Evolutionary conservation across 1,140 invertebrate genomes (phyloP).

Genomic region (Leptonema lineaticorne): DNA sequence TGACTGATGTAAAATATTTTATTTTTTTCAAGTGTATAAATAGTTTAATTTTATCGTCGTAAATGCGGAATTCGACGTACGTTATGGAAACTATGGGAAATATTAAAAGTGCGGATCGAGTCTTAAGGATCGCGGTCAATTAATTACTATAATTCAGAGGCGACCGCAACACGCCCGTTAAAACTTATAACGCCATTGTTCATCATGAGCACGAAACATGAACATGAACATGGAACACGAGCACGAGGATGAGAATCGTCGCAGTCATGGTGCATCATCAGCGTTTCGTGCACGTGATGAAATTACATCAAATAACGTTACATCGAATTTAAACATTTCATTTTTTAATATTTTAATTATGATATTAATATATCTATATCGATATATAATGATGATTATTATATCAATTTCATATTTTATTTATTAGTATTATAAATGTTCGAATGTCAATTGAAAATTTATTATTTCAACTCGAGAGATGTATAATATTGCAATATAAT

Average conservation of each 20-base stretch:
- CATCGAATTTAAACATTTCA: too few species aligned
- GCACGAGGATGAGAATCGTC: slow-evolving; percentile 25
- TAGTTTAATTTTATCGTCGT: not conserved
- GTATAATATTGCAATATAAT: too few species aligned
- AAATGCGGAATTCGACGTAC: not conserved
- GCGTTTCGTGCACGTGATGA: not conserved
- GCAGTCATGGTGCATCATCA: slow-evolving; percentile 13
- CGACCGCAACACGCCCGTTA: slow-evolving; percentile 34
- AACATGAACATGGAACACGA: too few species aligned
- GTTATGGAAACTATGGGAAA: too few species aligned
- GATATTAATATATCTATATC: too few species aligned
- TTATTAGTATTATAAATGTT: too few species aligned
- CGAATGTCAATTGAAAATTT: too few species aligned
- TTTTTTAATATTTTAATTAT: too few species aligned
- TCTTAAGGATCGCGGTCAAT: slow-evolving; percentile 15
- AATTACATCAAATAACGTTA: too few species aligned
- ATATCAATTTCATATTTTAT: too few species aligned
- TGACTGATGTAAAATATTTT: not conserved
- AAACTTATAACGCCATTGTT: slow-evolving; percentile 39
- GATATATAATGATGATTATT: too few species aligned
- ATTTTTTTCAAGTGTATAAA: not conserved
- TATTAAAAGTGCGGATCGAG: not conserved
- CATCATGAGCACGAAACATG: slow-evolving; percentile 22
- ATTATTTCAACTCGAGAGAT: too few species aligned
- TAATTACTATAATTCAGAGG: slow-evolving; percentile 35